These are phyloP conservation scores for Coreoperca whiteheadi DNA, from an alignment of 2,113 vertebrate species.

Conservation along the genomic window DNA sequence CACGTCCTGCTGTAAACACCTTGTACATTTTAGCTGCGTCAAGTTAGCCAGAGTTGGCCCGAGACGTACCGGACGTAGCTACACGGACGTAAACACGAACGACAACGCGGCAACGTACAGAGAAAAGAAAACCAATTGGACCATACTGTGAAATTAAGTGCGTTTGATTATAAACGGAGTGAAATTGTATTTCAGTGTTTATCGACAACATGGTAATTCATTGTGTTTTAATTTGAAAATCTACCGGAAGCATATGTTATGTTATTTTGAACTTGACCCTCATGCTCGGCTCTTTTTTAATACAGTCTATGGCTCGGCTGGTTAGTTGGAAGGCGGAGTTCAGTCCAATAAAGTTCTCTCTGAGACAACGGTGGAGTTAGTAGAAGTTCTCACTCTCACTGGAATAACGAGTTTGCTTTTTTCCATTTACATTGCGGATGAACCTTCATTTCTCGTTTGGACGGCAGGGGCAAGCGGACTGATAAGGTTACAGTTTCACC, in stretches of 20 bases:
- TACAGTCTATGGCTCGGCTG: too few relatives aligned
- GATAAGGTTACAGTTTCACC: conserved; percentile 21
- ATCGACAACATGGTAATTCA: background rate
- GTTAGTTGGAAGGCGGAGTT: conserved; percentile 71
- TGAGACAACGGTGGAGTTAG: conserved; percentile 10
- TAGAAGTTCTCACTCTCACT: background rate
- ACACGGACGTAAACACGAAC: background rate
- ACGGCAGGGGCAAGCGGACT: background rate
- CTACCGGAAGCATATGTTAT: background rate
- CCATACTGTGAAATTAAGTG: background rate
- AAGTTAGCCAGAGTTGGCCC: conserved; percentile 8
- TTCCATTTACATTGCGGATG: too few relatives aligned
- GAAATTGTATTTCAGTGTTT: background rate
- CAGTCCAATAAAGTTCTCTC: conserved; percentile 43
- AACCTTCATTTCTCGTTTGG: background rate
- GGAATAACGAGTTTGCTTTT: background rate
- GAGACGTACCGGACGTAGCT: conserved; percentile 14
- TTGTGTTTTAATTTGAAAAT: conserved; percentile 55
- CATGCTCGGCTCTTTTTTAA: background rate
- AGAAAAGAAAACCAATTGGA: accelerated
- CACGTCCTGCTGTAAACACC: conserved; percentile 42
- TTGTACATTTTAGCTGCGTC: background rate
- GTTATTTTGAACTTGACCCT: background rate
- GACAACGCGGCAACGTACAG: background rate
- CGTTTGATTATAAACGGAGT: accelerated